Evolutionary conservation across 2,113 vertebrate genomes (phyloP).

Genomic region (Podarcis muralis): DNA sequence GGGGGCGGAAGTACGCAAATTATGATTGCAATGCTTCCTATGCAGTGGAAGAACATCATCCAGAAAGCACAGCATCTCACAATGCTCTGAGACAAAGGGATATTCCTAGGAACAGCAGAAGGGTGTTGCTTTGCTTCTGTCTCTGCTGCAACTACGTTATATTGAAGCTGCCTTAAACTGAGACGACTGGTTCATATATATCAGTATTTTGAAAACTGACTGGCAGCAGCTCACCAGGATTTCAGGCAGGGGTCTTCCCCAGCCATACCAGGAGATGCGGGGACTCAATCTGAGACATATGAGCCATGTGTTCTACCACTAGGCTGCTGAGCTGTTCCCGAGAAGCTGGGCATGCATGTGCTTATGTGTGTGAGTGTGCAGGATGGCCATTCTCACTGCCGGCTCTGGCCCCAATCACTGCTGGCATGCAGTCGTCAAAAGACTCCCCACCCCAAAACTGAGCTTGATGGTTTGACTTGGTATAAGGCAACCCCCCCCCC

Average conservation of each 20-base stretch:
- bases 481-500: neutral
- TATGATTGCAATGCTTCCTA: neutral
- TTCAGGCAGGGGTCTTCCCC: no score
- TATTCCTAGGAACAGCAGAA: neutral
- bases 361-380: neutral
- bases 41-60: neutral
- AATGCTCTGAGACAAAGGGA: neutral
- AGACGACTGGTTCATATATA: no score
- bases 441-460: neutral
- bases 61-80: neutral
- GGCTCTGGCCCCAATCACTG: neutral
- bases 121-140: neutral
- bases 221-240: no score
- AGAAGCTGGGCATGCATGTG: neutral
- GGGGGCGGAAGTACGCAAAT: neutral
- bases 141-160: neutral
- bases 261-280: no score
- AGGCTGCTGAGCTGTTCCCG: no score
- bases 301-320: no score
- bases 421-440: neutral
- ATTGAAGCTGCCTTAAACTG: no score
- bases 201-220: no score
- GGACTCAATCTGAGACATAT: no score
- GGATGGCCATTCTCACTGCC: neutral
- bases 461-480: neutral